Evolutionary conservation across 2,113 vertebrate species (phyloP).

Genomic region (Alligator sinensis): DNA sequence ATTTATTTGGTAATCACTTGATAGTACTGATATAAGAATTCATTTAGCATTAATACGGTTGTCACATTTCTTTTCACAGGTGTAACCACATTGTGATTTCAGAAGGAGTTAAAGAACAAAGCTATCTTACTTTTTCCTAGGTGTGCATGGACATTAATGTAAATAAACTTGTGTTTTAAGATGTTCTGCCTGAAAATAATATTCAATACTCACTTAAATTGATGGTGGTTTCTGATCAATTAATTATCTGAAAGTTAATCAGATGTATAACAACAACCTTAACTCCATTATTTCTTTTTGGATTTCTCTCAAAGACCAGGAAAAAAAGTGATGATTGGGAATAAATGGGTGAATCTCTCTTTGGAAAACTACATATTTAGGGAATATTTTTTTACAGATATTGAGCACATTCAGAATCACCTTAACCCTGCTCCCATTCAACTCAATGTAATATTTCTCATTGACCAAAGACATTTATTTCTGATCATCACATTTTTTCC

Average conservation of each 20-base stretch:
- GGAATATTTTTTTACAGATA: too few species aligned
- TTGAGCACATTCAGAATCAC: neutral
- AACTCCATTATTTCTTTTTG: accelerated
- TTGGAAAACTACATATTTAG: neutral
- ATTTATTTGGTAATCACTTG: constrained; percentile 60
- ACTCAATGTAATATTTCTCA: neutral
- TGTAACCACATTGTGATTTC: accelerated
- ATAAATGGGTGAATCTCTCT: neutral
- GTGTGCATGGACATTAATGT: neutral
- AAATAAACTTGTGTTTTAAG: neutral
- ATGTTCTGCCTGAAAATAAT: neutral
- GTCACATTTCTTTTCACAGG: neutral
- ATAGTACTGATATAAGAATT: neutral
- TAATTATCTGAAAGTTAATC: neutral
- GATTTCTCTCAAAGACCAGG: neutral
- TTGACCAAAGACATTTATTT: neutral
- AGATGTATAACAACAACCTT: neutral
- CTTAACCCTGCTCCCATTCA: neutral
- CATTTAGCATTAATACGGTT: neutral
- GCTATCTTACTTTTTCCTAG: neutral
- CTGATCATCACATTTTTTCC: too few species aligned
- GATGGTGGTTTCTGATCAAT: neutral
- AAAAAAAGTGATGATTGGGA: neutral
- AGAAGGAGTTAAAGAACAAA: neutral
- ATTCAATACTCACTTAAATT: accelerated